These are phyloP conservation scores for Sebastes oblongus DNA, from an alignment of 2,797 vertebrate species.

Conservation along the genomic window DNA sequence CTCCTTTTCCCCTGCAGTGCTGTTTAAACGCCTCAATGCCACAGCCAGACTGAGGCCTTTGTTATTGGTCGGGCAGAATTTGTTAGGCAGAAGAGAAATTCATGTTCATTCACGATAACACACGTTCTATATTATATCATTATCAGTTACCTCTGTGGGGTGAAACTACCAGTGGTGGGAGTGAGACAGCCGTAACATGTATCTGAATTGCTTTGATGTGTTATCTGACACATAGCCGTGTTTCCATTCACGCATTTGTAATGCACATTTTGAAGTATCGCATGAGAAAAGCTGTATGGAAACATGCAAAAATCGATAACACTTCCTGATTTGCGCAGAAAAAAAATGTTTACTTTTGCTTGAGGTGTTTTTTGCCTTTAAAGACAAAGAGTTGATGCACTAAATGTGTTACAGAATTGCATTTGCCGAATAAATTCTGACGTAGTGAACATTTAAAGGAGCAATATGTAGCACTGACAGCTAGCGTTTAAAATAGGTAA, in stretches of 20 bases:
- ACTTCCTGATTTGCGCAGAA: background rate
- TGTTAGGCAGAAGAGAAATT: slow-evolving; percentile 24
- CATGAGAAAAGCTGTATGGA: background rate
- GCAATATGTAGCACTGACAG: no score
- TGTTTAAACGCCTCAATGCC: slow-evolving; percentile 37
- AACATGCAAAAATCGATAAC: background rate
- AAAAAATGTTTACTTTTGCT: rapidly evolving
- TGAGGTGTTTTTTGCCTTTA: background rate
- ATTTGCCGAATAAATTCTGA: background rate
- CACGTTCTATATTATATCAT: background rate
- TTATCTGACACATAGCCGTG: background rate
- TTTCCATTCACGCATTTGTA: background rate
- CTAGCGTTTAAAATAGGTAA: no score
- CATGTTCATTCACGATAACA: slow-evolving; percentile 11
- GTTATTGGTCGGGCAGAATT: slow-evolving; percentile 12
- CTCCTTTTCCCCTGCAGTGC: slow-evolving; percentile 8
- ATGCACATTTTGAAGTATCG: background rate
- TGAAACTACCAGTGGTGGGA: slow-evolving; percentile 3
- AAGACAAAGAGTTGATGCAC: background rate
- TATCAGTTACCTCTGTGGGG: slow-evolving; percentile 2
- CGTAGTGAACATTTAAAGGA: no score
- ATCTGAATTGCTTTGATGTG: slow-evolving; percentile 7
- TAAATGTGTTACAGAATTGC: background rate
- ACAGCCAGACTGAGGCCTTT: slow-evolving; percentile 20
- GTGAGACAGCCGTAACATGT: background rate